Conservation (phyloP, 2,113 vertebrate genomes). For the Calidris pygmaea region DNA sequence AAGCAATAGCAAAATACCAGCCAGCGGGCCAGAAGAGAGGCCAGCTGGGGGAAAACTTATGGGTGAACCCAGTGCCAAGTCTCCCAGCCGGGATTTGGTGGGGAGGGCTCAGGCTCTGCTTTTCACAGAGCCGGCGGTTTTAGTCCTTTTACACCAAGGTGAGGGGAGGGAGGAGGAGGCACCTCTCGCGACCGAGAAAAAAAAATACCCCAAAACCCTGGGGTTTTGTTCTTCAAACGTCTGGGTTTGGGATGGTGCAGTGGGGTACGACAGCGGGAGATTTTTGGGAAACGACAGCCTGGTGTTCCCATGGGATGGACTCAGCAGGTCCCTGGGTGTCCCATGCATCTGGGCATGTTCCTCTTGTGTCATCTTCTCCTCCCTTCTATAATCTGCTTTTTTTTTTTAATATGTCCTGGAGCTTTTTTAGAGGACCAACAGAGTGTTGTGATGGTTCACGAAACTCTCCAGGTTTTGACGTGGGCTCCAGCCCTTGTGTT, state of each 20-base stretch:
- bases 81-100: background rate
- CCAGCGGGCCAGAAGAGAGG: constrained; percentile 4
- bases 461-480: background rate
- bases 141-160: background rate
- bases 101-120: background rate
- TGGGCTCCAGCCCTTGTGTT: background rate
- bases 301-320: background rate
- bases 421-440: background rate
- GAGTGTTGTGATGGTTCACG: rapidly evolving
- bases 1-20: background rate
- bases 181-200: background rate
- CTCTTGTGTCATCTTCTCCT: background rate
- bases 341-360: background rate
- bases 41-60: background rate
- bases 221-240: background rate
- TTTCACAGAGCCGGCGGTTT: background rate
- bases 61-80: background rate
- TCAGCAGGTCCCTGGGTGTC: background rate
- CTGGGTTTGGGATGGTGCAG: background rate
- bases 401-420: background rate
- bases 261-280: rapidly evolving
- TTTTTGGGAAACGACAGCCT: background rate
- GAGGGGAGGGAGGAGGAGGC: background rate
- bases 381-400: background rate
- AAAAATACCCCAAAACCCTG: background rate